Conservation (phyloP, 2,888 invertebrate genomes). For the Ametastegia equiseti region DNA sequence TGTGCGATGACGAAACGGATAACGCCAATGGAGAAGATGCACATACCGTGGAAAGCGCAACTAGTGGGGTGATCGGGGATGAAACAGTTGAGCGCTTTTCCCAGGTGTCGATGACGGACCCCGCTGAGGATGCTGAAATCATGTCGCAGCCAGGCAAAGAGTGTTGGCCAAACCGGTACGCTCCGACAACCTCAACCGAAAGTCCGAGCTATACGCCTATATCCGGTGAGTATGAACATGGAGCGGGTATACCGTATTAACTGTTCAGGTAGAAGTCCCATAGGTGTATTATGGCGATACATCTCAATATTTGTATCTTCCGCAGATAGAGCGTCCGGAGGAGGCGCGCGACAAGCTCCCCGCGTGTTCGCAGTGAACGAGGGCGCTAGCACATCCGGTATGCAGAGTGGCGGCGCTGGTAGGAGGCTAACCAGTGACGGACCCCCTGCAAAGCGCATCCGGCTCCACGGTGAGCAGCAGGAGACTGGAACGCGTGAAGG, state of each 20-base stretch:
- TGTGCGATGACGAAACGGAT: no score
- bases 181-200: neutral
- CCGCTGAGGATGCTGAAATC: neutral
- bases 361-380: neutral
- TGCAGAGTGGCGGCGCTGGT: neutral
- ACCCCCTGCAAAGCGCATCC: neutral
- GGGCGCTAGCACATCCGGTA: neutral
- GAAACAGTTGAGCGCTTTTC: neutral
- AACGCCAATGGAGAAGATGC: no score
- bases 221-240: no score
- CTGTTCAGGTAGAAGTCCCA: no score
- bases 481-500: neutral
- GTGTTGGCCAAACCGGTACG: neutral
- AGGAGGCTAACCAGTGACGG: no score
- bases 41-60: neutral
- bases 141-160: neutral
- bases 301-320: no score
- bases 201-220: no score
- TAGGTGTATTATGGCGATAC: neutral
- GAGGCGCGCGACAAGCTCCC: no score
- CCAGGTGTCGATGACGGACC: neutral
- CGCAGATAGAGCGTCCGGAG: no score
- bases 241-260: no score
- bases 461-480: neutral
- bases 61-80: neutral